These are phyloP conservation scores for Lacerta viridis DNA, from an alignment of 2,797 vertebrate species.

Conservation along the genomic window DNA sequence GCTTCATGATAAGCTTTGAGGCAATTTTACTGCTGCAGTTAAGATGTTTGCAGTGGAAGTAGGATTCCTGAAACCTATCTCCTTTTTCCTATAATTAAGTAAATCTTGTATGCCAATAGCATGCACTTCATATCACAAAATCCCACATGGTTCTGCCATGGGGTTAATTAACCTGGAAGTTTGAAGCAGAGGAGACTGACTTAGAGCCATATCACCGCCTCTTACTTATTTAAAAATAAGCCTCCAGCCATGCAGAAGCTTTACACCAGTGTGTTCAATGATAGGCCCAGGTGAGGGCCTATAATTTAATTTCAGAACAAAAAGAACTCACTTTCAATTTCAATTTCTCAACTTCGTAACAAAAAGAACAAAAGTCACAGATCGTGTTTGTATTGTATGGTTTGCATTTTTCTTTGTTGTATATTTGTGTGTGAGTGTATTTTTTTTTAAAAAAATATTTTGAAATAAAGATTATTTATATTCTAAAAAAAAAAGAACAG, in stretches of 20 bases:
- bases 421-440: no score
- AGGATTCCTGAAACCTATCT: constrained; percentile 66
- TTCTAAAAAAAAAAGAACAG: background rate
- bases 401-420: no score
- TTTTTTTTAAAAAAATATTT: no score
- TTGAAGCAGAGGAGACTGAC: constrained; percentile 62
- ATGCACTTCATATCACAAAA: constrained; percentile 57
- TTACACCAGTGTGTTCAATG: constrained; percentile 41
- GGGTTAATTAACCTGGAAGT: constrained; percentile 75
- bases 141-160: constrained; percentile 64
- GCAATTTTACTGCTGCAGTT: constrained; percentile 46
- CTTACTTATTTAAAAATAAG: constrained; percentile 46
- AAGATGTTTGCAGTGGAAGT: constrained; percentile 63
- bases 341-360: background rate
- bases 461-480: no score
- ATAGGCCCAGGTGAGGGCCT: constrained; percentile 22
- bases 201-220: constrained; percentile 33
- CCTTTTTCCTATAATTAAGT: constrained; percentile 71
- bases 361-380: background rate
- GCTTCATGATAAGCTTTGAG: constrained; percentile 48
- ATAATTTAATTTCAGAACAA: rapidly evolving
- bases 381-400: no score
- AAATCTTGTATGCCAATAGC: constrained; percentile 64
- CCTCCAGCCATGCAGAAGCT: constrained; percentile 56
- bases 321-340: rapidly evolving